Evolutionary conservation across 2,888 invertebrate genomes (phyloP).

Genomic region (Phalangium opilio): DNA sequence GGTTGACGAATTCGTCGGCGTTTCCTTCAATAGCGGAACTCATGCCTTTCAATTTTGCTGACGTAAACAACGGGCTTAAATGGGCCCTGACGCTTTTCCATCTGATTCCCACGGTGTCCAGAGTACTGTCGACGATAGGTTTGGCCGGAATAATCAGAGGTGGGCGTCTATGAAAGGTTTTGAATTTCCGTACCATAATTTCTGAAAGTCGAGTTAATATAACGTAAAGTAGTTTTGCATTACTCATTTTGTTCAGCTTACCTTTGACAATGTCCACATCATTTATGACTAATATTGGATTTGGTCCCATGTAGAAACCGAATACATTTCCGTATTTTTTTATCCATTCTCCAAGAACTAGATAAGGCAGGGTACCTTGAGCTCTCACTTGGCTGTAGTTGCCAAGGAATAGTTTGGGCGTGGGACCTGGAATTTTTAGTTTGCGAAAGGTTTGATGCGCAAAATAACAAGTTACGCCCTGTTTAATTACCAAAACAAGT

Average conservation of each 20-base stretch:
- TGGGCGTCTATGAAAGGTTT: constrained; percentile 13
- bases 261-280: constrained; percentile 14
- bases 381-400: neutral
- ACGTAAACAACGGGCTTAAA: constrained; percentile 19
- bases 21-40: constrained; percentile 31
- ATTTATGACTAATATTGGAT: constrained; percentile 5
- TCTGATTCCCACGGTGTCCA: constrained; percentile 7
- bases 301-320: constrained; percentile 9
- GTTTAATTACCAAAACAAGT: too few species aligned
- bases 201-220: too few species aligned
- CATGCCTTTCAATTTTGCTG: constrained; percentile 27
- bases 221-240: too few species aligned
- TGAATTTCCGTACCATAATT: too few species aligned
- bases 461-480: too few species aligned
- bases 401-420: neutral
- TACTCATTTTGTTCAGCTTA: too few species aligned
- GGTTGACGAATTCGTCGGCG: constrained; percentile 28
- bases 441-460: neutral
- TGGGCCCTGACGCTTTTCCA: constrained; percentile 19
- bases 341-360: constrained; percentile 7
- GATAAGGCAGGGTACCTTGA: neutral
- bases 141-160: constrained; percentile 14
- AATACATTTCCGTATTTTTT: constrained; percentile 13
- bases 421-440: neutral
- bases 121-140: constrained; percentile 11